Percentiles rank a stretch among this genome's conserved stretches.
Evolutionary conservation across 2,888 invertebrate species (phyloP).

Genomic region (Leucoptera coffeella): DNA sequence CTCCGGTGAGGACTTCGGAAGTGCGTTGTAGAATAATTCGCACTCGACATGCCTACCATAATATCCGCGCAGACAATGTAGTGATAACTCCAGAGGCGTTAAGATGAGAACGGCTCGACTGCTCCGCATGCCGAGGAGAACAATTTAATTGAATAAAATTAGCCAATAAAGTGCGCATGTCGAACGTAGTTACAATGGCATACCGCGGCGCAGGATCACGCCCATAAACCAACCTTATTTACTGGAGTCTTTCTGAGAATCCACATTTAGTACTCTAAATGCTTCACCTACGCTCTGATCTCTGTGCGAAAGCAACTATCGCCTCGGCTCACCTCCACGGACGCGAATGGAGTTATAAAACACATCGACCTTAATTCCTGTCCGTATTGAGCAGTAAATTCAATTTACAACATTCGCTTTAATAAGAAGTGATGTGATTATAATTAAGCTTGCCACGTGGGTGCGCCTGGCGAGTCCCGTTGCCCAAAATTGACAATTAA

Average conservation of each 20-base stretch:
- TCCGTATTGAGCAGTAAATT: no score
- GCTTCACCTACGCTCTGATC: constrained; percentile 18
- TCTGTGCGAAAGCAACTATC: constrained; percentile 1
- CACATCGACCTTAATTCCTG: no score
- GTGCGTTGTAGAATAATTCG: no score
- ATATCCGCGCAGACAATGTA: no score
- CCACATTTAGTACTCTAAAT: constrained; percentile 29
- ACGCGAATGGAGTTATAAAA: no score
- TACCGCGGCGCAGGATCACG: constrained; percentile 22
- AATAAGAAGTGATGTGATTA: no score
- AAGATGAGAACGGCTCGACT: constrained; percentile 18
- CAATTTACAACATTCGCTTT: no score
- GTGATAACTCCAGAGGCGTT: constrained; percentile 35
- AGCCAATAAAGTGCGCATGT: constrained; percentile 42
- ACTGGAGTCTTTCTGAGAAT: constrained; percentile 29
- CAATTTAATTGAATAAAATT: constrained; percentile 52
- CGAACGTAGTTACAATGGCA: constrained; percentile 42
- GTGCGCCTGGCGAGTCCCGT: no score
- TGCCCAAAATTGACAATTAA: constrained; percentile 17
- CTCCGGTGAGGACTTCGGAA: no score
- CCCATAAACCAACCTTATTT: constrained; percentile 40
- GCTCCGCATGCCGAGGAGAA: constrained; percentile 22
- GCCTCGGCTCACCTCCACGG: no score
- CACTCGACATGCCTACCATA: no score
- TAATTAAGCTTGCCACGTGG: no score